Evolutionary conservation across 2,888 invertebrate genomes (phyloP).

Genomic region (Luperina testacea): DNA sequence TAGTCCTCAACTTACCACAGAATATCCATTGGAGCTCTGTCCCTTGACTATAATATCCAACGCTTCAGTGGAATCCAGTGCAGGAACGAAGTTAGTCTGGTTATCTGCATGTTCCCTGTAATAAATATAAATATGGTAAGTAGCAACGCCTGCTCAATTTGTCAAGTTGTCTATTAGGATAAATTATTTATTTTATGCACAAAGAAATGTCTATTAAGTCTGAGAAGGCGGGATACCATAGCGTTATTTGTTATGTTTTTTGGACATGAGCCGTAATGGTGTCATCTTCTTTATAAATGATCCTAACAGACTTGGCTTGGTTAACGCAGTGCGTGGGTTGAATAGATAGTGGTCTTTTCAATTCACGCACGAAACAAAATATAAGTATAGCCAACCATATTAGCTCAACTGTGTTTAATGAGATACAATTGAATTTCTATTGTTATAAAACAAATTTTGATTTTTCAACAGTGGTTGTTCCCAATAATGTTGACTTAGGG

Average conservation of each 20-base stretch:
- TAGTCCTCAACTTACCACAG: slow-evolving; percentile 69
- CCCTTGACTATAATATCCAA: slow-evolving; percentile 74
- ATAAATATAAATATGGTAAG: slow-evolving; percentile 19
- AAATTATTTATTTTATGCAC: background rate
- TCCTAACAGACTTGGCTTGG: background rate
- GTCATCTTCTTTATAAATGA: slow-evolving; percentile 1
- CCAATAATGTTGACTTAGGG: background rate
- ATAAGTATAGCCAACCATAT: too few species aligned
- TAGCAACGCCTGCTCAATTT: slow-evolving; percentile 7
- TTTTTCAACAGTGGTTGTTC: background rate
- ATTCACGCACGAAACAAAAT: too few species aligned
- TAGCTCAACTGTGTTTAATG: too few species aligned
- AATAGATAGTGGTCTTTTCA: too few species aligned
- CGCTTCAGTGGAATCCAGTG: slow-evolving; percentile 74
- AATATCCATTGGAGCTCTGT: slow-evolving; percentile 64
- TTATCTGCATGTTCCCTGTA: slow-evolving; percentile 70
- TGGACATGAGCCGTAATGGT: background rate
- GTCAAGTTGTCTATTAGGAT: background rate
- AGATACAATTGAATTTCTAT: too few species aligned
- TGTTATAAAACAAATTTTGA: too few species aligned
- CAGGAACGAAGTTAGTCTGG: slow-evolving; percentile 73
- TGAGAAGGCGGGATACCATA: background rate
- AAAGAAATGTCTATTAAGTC: background rate
- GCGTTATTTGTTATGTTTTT: background rate
- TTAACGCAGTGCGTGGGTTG: background rate